Base-by-base conservation (phyloP, 2,113 vertebrate species). In the Gnathonemus echidnorhynchus region DNA sequence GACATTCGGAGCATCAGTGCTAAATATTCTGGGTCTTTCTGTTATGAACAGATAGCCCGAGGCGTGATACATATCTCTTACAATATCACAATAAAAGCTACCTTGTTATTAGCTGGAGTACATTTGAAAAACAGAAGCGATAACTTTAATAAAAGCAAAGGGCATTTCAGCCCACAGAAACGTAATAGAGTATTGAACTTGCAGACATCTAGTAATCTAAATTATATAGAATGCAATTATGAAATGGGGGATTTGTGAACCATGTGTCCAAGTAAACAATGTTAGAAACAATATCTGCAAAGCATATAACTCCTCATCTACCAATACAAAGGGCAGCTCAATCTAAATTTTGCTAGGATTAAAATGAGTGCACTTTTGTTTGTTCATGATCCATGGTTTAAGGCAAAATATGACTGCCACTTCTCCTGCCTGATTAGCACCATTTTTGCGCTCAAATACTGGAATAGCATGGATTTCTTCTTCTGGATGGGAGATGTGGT, bases 181-280 rank as follows among this genome's bases (percentile, higher is more conserved):
- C 39, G 31, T 90, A 90, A 90, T 70, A 50, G 89, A 90, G 89
- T 90, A 90, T 90, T 90, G 89, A 90, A 87, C 89, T 87, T 52
- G 49, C 74, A 35, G 48, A 83, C 89, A 74, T 21, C 49, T 70
- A 31, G 89, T 90, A 90, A 90, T 87, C 53, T 90, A 90, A 90
- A 86, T 89, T 56, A 89, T 56, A 56, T 50, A 53, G 53, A 87
- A 87, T 19, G 56, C 89, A 87, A 87, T 90, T 90, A 70, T 87
- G 84, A 70, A 90, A 86, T 10, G 45, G 84, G 35, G 53, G 11
- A 70, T 86, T 58, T 86, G 53, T 48, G 39, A 86, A 86, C n/a
- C n/a, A 27, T 49, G 84, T 90, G 84, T 87, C 56, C 39, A 90
- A 87, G 49, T 87, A 90, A 86, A 86, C 83, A 86, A 90, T 15